Percentiles rank a stretch among this genome's conserved stretches.
phyloP scores from a whole-genome alignment of 1,140 invertebrate species.

The Coenobita brevimanus region DNA sequence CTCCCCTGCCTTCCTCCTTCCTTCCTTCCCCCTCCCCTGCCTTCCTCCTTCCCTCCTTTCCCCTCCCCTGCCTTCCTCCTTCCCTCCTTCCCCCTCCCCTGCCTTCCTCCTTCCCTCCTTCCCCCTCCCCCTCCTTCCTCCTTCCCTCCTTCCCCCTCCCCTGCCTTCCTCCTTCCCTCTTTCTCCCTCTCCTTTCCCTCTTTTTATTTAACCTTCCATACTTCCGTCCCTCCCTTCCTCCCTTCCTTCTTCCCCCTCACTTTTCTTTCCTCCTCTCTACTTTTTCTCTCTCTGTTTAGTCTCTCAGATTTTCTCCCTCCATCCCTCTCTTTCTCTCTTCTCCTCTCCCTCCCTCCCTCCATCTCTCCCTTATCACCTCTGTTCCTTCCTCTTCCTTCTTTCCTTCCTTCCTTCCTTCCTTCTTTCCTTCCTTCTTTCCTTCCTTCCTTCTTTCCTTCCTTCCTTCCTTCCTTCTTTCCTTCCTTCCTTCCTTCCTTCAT shows the following conservation, averaged over 20 bases:
- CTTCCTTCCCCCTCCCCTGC: background rate
- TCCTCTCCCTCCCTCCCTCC: background rate
- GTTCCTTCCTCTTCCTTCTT: too few relatives aligned
- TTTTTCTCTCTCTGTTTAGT: background rate
- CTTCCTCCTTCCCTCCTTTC: too few relatives aligned
- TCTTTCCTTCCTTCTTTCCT: constrained; percentile 20
- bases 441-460: background rate
- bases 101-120: background rate
- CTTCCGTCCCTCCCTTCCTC: too few relatives aligned
- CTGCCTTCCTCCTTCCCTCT: background rate
- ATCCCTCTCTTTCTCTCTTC: background rate
- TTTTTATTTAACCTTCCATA: background rate
- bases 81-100: background rate
- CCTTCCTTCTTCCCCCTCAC: background rate
- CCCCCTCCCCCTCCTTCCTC: background rate
- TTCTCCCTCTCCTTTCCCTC: background rate
- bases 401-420: background rate
- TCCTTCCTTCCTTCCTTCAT: background rate
- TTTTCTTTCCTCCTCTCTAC: background rate
- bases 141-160: constrained; percentile 17
- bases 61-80: too few relatives aligned
- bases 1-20: background rate
- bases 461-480: background rate
- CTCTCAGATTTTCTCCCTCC: background rate
- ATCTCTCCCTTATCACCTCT: too few relatives aligned